phyloP scores from a whole-genome alignment of 2,113 vertebrate species.

The Arothron firmamentum region DNA sequence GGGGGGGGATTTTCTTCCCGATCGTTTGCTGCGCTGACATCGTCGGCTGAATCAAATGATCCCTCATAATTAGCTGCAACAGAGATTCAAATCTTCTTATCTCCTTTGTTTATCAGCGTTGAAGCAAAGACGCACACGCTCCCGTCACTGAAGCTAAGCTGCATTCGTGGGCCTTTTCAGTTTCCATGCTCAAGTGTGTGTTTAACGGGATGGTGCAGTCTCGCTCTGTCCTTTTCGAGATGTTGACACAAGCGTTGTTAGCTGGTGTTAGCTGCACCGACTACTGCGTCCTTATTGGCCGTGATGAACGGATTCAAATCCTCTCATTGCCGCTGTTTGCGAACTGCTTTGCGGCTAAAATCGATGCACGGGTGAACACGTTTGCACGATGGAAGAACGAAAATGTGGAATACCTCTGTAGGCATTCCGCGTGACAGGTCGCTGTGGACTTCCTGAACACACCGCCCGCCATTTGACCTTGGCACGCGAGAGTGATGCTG shows the following conservation, averaged over 20 bases:
- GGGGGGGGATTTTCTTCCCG: constrained; percentile 18
- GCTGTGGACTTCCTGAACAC: constrained; percentile 35
- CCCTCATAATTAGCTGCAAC: constrained; percentile 63
- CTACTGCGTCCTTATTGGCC: constrained; percentile 33
- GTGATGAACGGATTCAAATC: constrained; percentile 33
- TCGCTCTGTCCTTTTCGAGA: constrained; percentile 22
- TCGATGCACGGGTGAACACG: background rate
- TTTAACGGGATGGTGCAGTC: constrained; percentile 14
- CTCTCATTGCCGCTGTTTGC: constrained; percentile 42
- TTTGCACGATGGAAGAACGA: background rate
- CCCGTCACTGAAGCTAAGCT: constrained; percentile 15
- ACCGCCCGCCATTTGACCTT: constrained; percentile 57
- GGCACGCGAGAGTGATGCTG: constrained; percentile 60
- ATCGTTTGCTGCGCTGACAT: constrained; percentile 65
- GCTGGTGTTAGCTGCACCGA: constrained; percentile 42
- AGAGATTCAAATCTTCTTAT: constrained; percentile 52
- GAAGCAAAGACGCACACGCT: constrained; percentile 1
- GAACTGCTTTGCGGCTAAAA: constrained; percentile 9
- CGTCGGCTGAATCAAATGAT: constrained; percentile 61
- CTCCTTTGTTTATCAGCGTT: constrained; percentile 48
- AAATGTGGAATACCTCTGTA: no score
- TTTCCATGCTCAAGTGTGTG: constrained; percentile 2
- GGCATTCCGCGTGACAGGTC: constrained; percentile 32
- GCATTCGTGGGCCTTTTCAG: constrained; percentile 21
- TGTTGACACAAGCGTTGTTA: constrained; percentile 46